A percentile compares a stretch with the other conserved stretches of the same genome.
Evolutionary conservation across 2,888 invertebrate genomes (phyloP).

Genomic region (Spisula solida): DNA sequence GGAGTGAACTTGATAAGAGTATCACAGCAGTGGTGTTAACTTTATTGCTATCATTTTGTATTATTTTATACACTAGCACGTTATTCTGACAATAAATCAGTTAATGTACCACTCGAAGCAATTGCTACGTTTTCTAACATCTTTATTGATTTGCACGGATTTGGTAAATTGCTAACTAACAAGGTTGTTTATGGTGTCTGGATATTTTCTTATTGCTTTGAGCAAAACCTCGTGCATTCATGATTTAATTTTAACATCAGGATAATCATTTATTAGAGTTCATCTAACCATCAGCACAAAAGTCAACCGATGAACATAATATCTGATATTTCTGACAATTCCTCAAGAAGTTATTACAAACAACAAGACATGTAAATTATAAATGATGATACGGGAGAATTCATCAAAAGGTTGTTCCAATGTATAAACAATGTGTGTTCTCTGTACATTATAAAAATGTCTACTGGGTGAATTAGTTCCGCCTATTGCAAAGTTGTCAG

Average conservation of each 20-base stretch:
- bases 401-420: background rate
- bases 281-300: too few relatives aligned
- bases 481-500: background rate
- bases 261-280: too few relatives aligned
- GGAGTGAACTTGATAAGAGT: background rate
- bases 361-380: background rate
- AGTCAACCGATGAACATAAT: background rate
- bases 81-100: background rate
- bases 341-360: background rate
- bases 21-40: background rate
- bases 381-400: background rate
- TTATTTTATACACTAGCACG: background rate
- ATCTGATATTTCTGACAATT: background rate
- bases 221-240: background rate
- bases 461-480: background rate
- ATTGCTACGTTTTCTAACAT: background rate
- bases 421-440: too few relatives aligned
- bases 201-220: background rate
- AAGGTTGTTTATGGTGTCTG: background rate
- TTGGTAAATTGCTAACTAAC: slow-evolving; percentile 6
- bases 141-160: slow-evolving; percentile 21
- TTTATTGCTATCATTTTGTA: background rate
- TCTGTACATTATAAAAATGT: too few relatives aligned
- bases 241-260: background rate
- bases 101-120: background rate